Conservation (phyloP, 2,113 vertebrate species). For the Quiscalus mexicanus region DNA sequence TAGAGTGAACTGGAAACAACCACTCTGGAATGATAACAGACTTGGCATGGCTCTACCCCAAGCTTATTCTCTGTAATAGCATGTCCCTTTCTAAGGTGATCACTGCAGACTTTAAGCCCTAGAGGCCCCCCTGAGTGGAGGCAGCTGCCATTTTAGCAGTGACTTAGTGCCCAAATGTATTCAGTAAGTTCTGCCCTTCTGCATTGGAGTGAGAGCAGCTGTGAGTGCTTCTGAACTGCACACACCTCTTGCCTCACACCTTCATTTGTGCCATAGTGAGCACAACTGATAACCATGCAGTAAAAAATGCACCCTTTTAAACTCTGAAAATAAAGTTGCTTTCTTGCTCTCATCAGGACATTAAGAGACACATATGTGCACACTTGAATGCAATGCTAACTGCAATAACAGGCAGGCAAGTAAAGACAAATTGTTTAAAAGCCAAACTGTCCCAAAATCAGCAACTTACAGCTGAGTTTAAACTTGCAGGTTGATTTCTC, state of each 20-base stretch:
- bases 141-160: neutral
- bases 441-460: neutral
- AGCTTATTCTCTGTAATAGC: neutral
- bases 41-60: neutral
- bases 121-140: neutral
- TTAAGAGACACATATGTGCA: neutral
- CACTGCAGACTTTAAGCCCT: neutral
- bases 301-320: neutral
- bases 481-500: neutral
- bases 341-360: neutral
- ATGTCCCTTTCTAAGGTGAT: neutral
- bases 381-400: neutral
- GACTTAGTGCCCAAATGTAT: neutral
- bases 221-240: neutral
- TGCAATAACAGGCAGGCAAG: neutral
- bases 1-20: neutral
- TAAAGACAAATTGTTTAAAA: neutral
- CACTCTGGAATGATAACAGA: neutral
- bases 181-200: neutral
- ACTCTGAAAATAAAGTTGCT: neutral
- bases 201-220: neutral
- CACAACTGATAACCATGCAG: neutral
- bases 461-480: neutral
- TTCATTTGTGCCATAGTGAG: neutral
- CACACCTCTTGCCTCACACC: neutral